A percentile compares a stretch with the other conserved stretches of the same genome.
These are phyloP conservation scores for Mycteria americana DNA, from an alignment of 2,797 vertebrate genomes.

Conservation along the genomic window DNA sequence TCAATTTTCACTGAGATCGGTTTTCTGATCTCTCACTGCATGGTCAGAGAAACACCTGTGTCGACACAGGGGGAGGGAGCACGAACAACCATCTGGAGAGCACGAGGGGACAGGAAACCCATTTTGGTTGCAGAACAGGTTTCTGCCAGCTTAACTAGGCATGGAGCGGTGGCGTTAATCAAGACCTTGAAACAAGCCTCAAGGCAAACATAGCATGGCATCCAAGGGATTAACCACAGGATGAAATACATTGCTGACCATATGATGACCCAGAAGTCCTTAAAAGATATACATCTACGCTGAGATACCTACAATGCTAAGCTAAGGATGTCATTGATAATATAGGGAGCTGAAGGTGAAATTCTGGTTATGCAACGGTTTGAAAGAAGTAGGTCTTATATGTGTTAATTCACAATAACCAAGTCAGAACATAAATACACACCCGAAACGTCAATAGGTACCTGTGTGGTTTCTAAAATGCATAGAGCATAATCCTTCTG, in stretches of 20 bases:
- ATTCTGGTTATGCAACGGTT: not conserved
- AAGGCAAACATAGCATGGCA: slow-evolving; percentile 15
- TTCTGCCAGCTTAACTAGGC: slow-evolving; percentile 66
- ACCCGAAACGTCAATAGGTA: not conserved
- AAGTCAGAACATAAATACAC: not conserved
- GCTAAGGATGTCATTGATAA: not conserved
- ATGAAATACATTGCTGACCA: not conserved
- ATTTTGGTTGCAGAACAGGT: slow-evolving; percentile 31
- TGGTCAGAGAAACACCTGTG: slow-evolving; percentile 57
- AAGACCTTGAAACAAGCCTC: slow-evolving; percentile 50
- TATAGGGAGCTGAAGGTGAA: not conserved
- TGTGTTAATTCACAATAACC: not conserved
- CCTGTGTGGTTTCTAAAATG: not conserved
- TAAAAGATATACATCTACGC: not conserved
- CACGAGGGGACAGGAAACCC: slow-evolving; percentile 49
- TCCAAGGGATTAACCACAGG: not conserved
- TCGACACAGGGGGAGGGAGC: slow-evolving; percentile 1
- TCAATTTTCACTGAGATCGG: slow-evolving; percentile 39
- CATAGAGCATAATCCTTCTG: not conserved
- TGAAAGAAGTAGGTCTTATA: not conserved
- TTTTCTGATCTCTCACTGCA: slow-evolving; percentile 40
- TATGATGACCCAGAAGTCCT: not conserved
- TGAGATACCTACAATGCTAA: not conserved
- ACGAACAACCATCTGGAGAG: slow-evolving; percentile 40
- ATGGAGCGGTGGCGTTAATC: slow-evolving; percentile 55